A percentile compares a stretch with the other conserved stretches of the same genome.
Conservation (phyloP, 2,797 vertebrate genomes). For the Hippocampus kuda region DNA sequence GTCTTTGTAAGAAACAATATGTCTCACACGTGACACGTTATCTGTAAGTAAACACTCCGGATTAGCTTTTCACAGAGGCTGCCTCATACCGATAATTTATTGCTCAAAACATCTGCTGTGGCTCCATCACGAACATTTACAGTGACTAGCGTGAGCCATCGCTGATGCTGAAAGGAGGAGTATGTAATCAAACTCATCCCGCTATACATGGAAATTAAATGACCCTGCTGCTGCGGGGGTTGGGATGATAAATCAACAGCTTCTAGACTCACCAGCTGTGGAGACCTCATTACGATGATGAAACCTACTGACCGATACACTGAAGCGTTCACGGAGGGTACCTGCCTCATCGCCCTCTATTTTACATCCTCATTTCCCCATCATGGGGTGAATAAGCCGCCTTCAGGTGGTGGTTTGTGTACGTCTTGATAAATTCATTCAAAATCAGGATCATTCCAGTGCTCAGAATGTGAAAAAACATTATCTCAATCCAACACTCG, state of each 20-base stretch:
- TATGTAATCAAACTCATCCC: constrained; percentile 58
- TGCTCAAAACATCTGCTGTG: constrained; percentile 56
- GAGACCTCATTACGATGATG: constrained; percentile 55
- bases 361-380: constrained; percentile 23
- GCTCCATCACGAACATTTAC: constrained; percentile 51
- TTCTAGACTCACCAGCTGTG: constrained; percentile 55
- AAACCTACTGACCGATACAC: constrained; percentile 37
- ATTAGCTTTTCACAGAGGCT: constrained; percentile 39
- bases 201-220: constrained; percentile 61
- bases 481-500: constrained; percentile 64
- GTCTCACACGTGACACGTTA: constrained; percentile 5
- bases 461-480: constrained; percentile 44
- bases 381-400: constrained; percentile 26
- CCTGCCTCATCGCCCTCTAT: constrained; percentile 22
- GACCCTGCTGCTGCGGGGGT: constrained; percentile 40
- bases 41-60: constrained; percentile 25
- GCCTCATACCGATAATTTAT: constrained; percentile 50
- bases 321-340: constrained; percentile 17
- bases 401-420: constrained; percentile 36
- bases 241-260: constrained; percentile 55
- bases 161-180: constrained; percentile 51
- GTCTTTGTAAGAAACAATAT: background rate
- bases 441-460: constrained; percentile 21
- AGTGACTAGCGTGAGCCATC: constrained; percentile 53
- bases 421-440: constrained; percentile 37